phyloP scores from a whole-genome alignment of 2,113 vertebrate species.

The Gadus chalcogrammus region DNA sequence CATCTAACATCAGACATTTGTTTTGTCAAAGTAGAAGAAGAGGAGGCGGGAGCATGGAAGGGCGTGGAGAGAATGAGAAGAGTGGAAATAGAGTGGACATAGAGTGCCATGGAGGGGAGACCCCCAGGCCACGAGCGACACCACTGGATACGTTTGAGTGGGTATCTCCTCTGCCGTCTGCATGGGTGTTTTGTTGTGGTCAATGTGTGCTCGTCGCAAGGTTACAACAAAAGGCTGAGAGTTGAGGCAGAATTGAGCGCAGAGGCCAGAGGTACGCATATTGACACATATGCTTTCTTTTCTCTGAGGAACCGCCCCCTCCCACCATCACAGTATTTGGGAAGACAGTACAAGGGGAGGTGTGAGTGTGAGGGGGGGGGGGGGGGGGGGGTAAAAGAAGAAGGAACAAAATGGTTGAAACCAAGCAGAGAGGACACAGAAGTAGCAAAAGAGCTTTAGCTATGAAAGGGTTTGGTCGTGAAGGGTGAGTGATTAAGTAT shows the following conservation, averaged over 20 bases:
- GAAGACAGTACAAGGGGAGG: conserved; percentile 6
- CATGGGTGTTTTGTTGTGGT: conserved; percentile 16
- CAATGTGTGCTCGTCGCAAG: conserved; percentile 8
- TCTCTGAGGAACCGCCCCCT: conserved; percentile 8
- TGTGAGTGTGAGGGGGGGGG: too few species aligned
- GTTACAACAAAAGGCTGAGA: conserved; percentile 22
- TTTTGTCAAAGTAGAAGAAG: conserved; percentile 23
- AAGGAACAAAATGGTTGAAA: conserved; percentile 1
- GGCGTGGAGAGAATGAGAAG: conserved; percentile 34
- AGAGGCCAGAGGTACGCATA: conserved; percentile 6
- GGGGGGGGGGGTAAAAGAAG: conserved; percentile 4
- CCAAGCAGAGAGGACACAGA: conserved; percentile 5
- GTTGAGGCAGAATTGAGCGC: conserved; percentile 23
- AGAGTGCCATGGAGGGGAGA: neutral
- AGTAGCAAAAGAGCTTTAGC: neutral
- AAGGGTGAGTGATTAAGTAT: conserved; percentile 12
- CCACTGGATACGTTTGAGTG: conserved; percentile 10
- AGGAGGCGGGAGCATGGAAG: conserved; percentile 18
- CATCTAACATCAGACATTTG: conserved; percentile 26
- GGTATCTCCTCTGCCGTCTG: conserved; percentile 11
- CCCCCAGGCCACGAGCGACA: neutral
- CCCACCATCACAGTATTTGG: conserved; percentile 5
- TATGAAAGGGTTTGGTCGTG: conserved; percentile 18
- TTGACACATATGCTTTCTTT: conserved; percentile 12
- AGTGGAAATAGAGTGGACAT: neutral